Conservation (phyloP, 1,140 invertebrate species). For the Littorina saxatilis region DNA sequence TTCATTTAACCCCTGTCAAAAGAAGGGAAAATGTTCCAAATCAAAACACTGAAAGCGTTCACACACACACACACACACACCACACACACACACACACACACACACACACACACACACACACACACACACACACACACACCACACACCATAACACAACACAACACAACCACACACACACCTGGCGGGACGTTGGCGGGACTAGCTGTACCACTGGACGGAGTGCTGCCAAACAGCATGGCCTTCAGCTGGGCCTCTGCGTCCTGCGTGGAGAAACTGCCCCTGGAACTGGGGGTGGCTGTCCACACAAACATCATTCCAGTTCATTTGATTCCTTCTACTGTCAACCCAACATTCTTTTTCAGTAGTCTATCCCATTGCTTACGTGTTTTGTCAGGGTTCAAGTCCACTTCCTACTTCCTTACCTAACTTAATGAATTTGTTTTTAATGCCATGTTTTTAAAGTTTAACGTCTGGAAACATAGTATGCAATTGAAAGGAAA, state of each 20-base stretch:
- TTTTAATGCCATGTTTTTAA: no score
- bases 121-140: slow-evolving; percentile 5
- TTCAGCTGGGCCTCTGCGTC: slow-evolving; percentile 70
- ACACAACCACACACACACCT: slow-evolving; percentile 46
- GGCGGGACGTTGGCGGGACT: slow-evolving; percentile 63
- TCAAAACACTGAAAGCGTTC: neutral
- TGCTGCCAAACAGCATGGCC: slow-evolving; percentile 69
- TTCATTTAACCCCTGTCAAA: no score
- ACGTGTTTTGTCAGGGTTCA: no score
- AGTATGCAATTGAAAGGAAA: no score
- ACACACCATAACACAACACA: neutral
- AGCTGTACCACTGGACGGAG: slow-evolving; percentile 66
- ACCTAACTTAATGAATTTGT: no score
- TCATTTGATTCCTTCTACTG: no score
- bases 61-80: slow-evolving; percentile 15
- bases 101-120: neutral
- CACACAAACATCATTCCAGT: neutral
- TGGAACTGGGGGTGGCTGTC: slow-evolving; percentile 52
- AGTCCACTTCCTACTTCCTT: no score
- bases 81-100: neutral
- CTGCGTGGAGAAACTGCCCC: slow-evolving; percentile 52
- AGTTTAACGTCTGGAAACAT: no score
- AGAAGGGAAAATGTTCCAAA: no score
- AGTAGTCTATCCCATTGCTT: no score
- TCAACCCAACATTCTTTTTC: no score